A percentile compares a stretch with the other conserved stretches of the same genome.
Evolutionary conservation across 2,113 vertebrate genomes (phyloP).

Genomic region (Tiliqua scincoides): DNA sequence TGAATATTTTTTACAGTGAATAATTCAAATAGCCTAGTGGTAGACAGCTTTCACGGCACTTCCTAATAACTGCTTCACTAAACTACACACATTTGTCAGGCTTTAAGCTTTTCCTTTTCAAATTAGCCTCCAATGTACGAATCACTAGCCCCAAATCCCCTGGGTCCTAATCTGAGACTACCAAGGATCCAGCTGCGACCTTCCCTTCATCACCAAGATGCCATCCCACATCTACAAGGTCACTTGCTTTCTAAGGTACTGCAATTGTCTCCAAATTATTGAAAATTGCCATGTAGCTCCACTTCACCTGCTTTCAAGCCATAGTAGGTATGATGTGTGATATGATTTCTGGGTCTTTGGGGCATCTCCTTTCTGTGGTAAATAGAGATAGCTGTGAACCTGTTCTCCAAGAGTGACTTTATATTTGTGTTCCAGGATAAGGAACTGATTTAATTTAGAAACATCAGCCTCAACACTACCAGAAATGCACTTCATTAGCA

Average conservation of each 20-base stretch:
- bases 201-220: neutral
- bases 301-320: neutral
- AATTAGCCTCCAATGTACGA: neutral
- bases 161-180: neutral
- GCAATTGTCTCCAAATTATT: neutral
- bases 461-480: fast-evolving
- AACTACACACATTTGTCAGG: neutral
- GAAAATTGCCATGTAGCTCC: slow-evolving; percentile 5
- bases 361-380: neutral
- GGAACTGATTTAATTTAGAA: slow-evolving; percentile 4
- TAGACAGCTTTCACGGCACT: slow-evolving; percentile 18
- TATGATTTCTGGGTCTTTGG: neutral
- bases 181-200: slow-evolving; percentile 21
- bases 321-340: neutral
- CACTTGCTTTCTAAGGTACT: neutral
- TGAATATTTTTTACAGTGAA: slow-evolving; percentile 55
- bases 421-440: neutral
- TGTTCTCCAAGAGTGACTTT: slow-evolving; percentile 15
- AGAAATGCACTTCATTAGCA: slow-evolving; percentile 3
- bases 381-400: slow-evolving; percentile 20
- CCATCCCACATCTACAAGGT: neutral
- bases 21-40: slow-evolving; percentile 19
- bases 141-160: slow-evolving; percentile 1
- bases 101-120: slow-evolving; percentile 9
- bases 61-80: neutral